Evolutionary conservation across 2,888 invertebrate genomes (phyloP).

Genomic region (Gandaritis pyraliata): DNA sequence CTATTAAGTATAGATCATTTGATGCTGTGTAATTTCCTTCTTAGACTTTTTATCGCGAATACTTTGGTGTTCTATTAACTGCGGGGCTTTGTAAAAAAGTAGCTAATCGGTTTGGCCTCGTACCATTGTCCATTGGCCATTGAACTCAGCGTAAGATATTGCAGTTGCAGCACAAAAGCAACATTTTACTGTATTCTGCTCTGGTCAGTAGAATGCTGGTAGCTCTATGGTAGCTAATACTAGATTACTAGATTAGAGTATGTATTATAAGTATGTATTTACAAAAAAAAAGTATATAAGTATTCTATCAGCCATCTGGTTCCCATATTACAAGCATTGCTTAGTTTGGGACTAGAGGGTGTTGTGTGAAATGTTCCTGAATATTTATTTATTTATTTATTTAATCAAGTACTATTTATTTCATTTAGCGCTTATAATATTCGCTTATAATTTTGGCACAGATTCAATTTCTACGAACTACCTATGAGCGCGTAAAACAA

Average conservation of each 20-base stretch:
- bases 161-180: slow-evolving; percentile 12
- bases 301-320: no score
- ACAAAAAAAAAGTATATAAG: no score
- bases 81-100: slow-evolving; percentile 49
- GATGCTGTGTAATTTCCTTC: slow-evolving; percentile 65
- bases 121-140: slow-evolving; percentile 42
- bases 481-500: not conserved
- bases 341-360: no score
- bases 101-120: slow-evolving; percentile 53
- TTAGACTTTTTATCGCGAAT: slow-evolving; percentile 60
- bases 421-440: not conserved
- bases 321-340: no score
- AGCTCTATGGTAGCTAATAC: not conserved
- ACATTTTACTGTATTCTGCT: slow-evolving; percentile 23
- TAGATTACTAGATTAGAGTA: no score
- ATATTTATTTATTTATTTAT: no score
- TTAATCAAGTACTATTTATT: not conserved
- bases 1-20: slow-evolving; percentile 60
- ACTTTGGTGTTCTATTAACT: slow-evolving; percentile 43
- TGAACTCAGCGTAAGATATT: slow-evolving; percentile 48
- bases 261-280: no score
- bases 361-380: no score
- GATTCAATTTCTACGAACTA: slow-evolving; percentile 55
- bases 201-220: slow-evolving; percentile 28
- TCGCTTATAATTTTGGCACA: slow-evolving; percentile 50